These are phyloP conservation scores for Muscicapa comitata DNA, from an alignment of 2,797 vertebrate species.

Conservation along the genomic window DNA sequence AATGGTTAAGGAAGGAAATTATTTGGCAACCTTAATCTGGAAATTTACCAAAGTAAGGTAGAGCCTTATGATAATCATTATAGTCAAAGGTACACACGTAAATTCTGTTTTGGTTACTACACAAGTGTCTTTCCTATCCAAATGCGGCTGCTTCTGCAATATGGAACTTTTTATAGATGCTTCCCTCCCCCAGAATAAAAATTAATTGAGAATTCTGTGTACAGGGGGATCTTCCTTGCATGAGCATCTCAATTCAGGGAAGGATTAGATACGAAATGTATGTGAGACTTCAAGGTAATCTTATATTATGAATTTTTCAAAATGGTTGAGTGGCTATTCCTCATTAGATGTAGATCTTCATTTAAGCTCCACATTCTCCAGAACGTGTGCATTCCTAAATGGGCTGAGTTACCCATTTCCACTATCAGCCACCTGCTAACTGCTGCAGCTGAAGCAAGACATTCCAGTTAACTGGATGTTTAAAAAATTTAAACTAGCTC, in stretches of 20 bases:
- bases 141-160: background rate
- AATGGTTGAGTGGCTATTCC: background rate
- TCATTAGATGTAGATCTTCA: background rate
- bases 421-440: background rate
- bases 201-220: background rate
- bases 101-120: background rate
- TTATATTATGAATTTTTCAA: background rate
- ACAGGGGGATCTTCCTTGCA: background rate
- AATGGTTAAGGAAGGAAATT: background rate
- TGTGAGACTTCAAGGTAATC: background rate
- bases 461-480: background rate
- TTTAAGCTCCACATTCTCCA: background rate
- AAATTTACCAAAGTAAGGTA: background rate
- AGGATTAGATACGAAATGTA: background rate
- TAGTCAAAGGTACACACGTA: background rate
- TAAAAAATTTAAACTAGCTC: background rate
- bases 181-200: background rate
- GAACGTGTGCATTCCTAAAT: background rate
- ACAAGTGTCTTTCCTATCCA: background rate
- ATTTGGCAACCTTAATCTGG: background rate
- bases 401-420: background rate
- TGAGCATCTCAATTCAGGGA: background rate
- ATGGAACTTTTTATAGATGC: background rate
- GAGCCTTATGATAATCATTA: background rate
- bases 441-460: background rate